Evolutionary conservation across 2,113 vertebrate species (phyloP), one percentile per base, ranked within the genome.

Genomic region (Phaethornis superciliosus): DNA sequence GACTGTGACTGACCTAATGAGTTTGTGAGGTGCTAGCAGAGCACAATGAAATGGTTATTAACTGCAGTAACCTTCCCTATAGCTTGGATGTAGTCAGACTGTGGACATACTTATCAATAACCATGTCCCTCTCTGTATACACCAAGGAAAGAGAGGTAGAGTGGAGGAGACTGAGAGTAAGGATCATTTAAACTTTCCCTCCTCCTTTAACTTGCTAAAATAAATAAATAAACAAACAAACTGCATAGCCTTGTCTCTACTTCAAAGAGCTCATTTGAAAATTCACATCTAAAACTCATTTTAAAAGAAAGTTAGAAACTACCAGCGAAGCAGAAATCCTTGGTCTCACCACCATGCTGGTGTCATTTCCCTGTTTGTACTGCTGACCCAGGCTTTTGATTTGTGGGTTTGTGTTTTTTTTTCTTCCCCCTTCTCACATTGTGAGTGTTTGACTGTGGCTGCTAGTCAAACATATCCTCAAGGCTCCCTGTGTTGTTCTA

Each of bases 291-390:
- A 85, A 94, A 77, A 84, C 18, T 35, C 24, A 60, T 64, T 40
- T 77, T 40, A 90, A 95, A 81, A 85, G 69, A 88, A 80, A 95
- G 84, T 76, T 28, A 78, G 47, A 93, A 92, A 86, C 85, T 80
- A 91, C 64, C 72, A 95, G 71, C 13, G 27, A 88, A 95, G 95
- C 79, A 96, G 94, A 95, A 97, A 93, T 83, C 91, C 90, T 95
- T 80, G 85, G 47, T 88, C 81, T 93, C 64, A 77, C 70, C 60
- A 93, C 78, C 79, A 80, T 15, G 64, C 54, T 90, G 80, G 80
- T 95, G 93, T 86, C 69, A 94, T 81, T 95, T 95, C 94, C 91
- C 69, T 0, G 7, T 90, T 71, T 64, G 27, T 54, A 81, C n/a
- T 78, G 76, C 79, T 96, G 95, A 91, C 82, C 94, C 62, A 71